These are phyloP conservation scores for Brienomyrus brachyistius DNA, from an alignment of 2,113 vertebrate genomes.

Conservation along the genomic window DNA sequence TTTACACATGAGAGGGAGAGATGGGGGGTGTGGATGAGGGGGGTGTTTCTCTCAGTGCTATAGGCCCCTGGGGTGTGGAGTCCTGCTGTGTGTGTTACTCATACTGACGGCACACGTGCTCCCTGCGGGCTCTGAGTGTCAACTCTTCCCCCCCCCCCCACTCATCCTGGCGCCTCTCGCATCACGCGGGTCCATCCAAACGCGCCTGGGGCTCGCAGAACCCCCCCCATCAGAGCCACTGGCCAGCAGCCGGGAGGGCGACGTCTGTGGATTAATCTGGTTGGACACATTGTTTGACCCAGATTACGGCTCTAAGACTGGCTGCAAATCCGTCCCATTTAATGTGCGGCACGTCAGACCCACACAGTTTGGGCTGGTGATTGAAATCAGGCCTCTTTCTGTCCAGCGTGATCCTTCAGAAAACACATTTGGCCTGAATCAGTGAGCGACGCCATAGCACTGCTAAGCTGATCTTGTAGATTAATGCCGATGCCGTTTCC, in stretches of 20 bases:
- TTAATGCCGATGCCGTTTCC: not conserved
- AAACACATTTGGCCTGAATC: not conserved
- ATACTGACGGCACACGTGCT: not conserved
- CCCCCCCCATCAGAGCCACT: not conserved
- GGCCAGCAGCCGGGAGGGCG: not conserved
- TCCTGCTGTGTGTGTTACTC: not conserved
- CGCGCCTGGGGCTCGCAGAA: not conserved
- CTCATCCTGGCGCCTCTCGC: not conserved
- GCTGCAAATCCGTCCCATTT: not conserved
- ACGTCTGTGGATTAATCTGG: not conserved
- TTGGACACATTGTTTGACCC: not conserved
- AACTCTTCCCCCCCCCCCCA: not conserved
- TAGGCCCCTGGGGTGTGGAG: not conserved
- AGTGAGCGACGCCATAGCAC: not conserved
- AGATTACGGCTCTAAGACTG: not conserved
- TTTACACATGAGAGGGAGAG: not conserved
- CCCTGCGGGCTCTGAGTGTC: not conserved
- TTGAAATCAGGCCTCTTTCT: not conserved
- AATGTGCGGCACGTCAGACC: not conserved
- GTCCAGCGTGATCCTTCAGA: not conserved
- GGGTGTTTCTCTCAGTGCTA: not conserved
- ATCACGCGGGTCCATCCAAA: not conserved
- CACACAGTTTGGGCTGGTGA: not conserved
- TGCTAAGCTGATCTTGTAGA: not conserved
- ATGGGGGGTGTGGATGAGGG: not conserved